These are phyloP conservation scores for Torymus aiolomorphi DNA, from an alignment of 2,888 invertebrate genomes.

Conservation along the genomic window DNA sequence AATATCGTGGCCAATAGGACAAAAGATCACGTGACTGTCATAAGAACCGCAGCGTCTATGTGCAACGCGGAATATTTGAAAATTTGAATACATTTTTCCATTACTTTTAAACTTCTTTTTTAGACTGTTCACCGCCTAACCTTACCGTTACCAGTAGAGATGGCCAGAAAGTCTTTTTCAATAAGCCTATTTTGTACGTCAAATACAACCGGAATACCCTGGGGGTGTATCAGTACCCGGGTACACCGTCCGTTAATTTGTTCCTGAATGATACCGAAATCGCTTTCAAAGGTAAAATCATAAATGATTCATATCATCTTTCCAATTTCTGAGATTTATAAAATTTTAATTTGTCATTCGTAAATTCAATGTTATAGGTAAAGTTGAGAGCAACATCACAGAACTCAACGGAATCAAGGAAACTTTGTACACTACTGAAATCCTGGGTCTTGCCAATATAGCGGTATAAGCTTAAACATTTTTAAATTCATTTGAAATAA, in stretches of 20 bases:
- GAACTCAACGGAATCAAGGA: neutral
- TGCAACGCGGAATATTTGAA: too few species aligned
- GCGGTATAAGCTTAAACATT: slow-evolving; percentile 20
- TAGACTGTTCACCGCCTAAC: slow-evolving; percentile 21
- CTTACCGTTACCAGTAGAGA: neutral
- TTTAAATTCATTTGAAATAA: neutral
- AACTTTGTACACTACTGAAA: slow-evolving; percentile 4
- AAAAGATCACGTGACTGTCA: too few species aligned
- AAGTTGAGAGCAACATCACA: neutral
- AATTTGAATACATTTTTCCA: too few species aligned
- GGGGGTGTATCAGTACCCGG: slow-evolving; percentile 46
- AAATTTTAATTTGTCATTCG: neutral
- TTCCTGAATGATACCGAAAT: slow-evolving; percentile 51
- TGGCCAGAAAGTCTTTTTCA: neutral
- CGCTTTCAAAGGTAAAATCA: slow-evolving; percentile 55
- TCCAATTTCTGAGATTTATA: too few species aligned
- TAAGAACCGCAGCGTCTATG: too few species aligned
- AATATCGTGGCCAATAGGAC: too few species aligned
- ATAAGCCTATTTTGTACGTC: slow-evolving; percentile 8
- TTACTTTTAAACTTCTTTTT: neutral
- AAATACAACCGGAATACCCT: slow-evolving; percentile 30
- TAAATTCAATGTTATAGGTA: slow-evolving; percentile 5
- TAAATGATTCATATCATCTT: neutral
- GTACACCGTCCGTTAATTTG: slow-evolving; percentile 54
- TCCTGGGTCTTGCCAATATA: slow-evolving; percentile 33